Base-by-base conservation (phyloP, 2,888 invertebrate genomes). In the Sarcophaga caerulescens region DNA sequence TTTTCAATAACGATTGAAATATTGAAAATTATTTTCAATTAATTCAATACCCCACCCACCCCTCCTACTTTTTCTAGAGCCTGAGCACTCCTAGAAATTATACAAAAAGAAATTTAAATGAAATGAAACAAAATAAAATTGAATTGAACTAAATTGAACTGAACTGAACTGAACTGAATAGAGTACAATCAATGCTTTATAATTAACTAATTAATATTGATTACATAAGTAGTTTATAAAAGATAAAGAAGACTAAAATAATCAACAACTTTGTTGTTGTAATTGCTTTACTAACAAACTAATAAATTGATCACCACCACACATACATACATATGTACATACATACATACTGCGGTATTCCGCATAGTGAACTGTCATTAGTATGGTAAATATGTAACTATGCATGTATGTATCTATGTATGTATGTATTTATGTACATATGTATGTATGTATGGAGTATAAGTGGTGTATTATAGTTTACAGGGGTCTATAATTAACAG, bases 191-290 rank as follows among this genome's bases (percentile, higher is more conserved):
- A 52, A 52, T 5, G 17, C 44, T 81, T 86, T 81, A 71, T 81
- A 86, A 86, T 86, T 86, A 86, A 86, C 84, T 84, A 86, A 86
- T 86, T 86, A 84, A 66, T 86, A 86, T 86, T 84, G 84, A 86
- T 86, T 86, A n/a, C n/a, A n/a, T n/a, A n/a, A n/a, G n/a, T n/a
- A 74, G 75, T 71, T 79, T 74, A 78, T 78, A 81, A 68, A 23
- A 77, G 60, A 23, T 69, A 47, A 68, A 60, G 8, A 59, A 47
- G 52, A 69, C 60, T 60, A 60, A 4, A 47, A 57, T 23, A 62
- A 23, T 25, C 35, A 19, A 66, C 23, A 52, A 65, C 73, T 59
- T 52, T 52, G 12, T 52, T 14, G 52, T 17, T 17, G 10, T 52
- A 14, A 52, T 14, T 52, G 52, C 52, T 52, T 14, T 35, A 47